Evolutionary conservation across 1,140 invertebrate genomes (phyloP), one percentile per base, ranked within the genome.

Genomic region (Halictus rubicundus): DNA sequence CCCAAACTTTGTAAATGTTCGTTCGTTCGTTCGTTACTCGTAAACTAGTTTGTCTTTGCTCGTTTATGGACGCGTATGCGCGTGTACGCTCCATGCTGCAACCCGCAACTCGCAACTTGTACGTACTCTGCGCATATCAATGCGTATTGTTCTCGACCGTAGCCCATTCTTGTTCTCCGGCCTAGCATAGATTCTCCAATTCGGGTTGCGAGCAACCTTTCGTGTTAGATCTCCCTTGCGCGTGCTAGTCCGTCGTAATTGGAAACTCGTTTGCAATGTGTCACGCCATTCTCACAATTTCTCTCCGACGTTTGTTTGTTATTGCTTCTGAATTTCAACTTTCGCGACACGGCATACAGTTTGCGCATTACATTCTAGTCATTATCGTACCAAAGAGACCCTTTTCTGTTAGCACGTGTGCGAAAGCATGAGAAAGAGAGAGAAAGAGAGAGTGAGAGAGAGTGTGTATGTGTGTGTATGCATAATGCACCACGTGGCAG

Each of bases 1-100:
- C 79, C 14, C 37, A 59, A 60, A 65, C 54, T 21, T 61, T 42
- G 23, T 49, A 37, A 39, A 77, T 70, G 39, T 52, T 59, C 49
- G 60, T 32, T 27, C 39, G 19, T 78, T 71, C 68, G 42, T 66
- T 27, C 39, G 19, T 78, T 64, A 25, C 39, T 12, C 16, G 27
- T 23, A 12, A 16, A 27, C 23, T 59, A n/a, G 19, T 19, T 49
- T 54, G n/a, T 6, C n/a, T 21, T 19, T 23, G 37, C 2, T n/a
- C 49, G 49, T 21, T 5, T 52, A 52, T 52, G 19, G 49, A 52
- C 49, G 49, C 49, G 49, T 52, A 52, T 21, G 19, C 49, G 49
- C 49, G 49, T 0, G 5, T 21, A 52, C 49, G 19, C 49, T 21
- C 19, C 49, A 21, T 7, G 16, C 49, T 52, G 19, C 49, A 52